Conservation (phyloP, 2,113 vertebrate species). For the Anguilla japonica region DNA sequence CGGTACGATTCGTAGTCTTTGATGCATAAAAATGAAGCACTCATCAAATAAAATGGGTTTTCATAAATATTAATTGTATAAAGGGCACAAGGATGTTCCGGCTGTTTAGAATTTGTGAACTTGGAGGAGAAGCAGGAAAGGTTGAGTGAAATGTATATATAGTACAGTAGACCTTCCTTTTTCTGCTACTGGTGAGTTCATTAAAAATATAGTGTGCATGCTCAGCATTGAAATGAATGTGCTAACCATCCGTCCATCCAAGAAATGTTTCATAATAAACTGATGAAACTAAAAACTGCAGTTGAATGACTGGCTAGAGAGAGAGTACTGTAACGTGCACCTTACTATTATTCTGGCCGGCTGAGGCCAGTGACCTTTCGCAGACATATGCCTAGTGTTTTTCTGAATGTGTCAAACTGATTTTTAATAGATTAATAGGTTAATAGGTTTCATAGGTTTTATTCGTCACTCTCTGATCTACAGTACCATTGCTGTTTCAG, state of each 20-base stretch:
- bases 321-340: too few relatives aligned
- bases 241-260: background rate
- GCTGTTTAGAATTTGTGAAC: background rate
- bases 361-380: too few relatives aligned
- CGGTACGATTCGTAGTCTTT: background rate
- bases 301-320: background rate
- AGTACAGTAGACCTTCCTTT: background rate
- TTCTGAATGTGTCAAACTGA: too few relatives aligned
- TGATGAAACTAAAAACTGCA: background rate
- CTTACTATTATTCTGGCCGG: too few relatives aligned
- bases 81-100: background rate
- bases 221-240: slow-evolving; percentile 8
- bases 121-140: background rate
- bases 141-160: background rate
- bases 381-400: too few relatives aligned
- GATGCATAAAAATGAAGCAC: background rate
- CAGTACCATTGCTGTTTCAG: too few relatives aligned
- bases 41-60: background rate
- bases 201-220: slow-evolving; percentile 17
- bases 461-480: too few relatives aligned
- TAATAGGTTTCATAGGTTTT: too few relatives aligned
- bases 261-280: background rate
- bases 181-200: background rate
- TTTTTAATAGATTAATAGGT: too few relatives aligned
- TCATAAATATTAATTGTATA: background rate